Base-by-base conservation (phyloP, 2,797 vertebrate genomes). In the Diceros bicornis region DNA sequence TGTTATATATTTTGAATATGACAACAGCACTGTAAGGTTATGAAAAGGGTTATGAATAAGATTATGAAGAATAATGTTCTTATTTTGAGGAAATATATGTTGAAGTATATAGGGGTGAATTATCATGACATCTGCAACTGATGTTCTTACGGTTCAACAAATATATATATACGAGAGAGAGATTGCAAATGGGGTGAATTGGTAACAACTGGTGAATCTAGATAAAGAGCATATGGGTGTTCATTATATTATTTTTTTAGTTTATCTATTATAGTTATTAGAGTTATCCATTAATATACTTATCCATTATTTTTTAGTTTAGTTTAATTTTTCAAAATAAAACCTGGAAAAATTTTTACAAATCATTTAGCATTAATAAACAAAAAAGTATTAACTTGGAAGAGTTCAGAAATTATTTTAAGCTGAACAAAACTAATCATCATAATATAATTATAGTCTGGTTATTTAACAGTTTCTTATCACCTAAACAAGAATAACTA, bases 361-460 rank as follows among this genome's bases (percentile, higher is more conserved):
- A 93, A 72, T 27, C 6, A 94, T 79, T 95, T 71, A 71, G n/a
- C 44, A 89, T 90, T 91, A 93, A 59, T 69, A 71, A 78, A 72
- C 32, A 37, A 68, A 72, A 93, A 61, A 52, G 2, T 27, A 61
- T 84, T 77, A 57, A 86, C 71, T 69, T 55, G 23, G 7, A 82
- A 85, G 44, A 79, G 23, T 79, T 90, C 41, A 83, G 21, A 97
- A 96, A 47, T 47, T 69, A 95, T 83, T 87, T 91, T 79, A 89
- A 92, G 11, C 6, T 68, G 3, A 14, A 55, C 7, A 87, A 96
- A 92, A 50, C 66, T 55, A 89, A 93, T 17, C 3, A 94, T 85
- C 17, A 89, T 52, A 64, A 89, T 66, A 91, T 77, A 91, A 89
- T 37, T 81, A 66, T 32, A 77, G 20, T 50, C 62, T 94, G 37